Conservation (phyloP, 2,888 invertebrate species). For the Tribolium freemani region DNA sequence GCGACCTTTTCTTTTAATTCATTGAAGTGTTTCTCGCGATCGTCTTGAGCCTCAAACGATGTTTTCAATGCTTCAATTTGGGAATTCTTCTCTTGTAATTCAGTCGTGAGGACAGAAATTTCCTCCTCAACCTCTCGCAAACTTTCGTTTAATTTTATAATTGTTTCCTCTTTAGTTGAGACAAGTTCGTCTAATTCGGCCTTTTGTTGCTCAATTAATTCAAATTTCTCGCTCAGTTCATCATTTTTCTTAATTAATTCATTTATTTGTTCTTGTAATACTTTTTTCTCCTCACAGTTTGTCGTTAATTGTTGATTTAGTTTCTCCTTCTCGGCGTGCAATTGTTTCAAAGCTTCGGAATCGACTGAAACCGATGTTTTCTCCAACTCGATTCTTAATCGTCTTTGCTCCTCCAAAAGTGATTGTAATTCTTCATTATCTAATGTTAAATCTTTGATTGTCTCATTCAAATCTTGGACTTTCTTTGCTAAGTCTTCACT, state of each 20-base stretch:
- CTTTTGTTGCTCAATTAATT: constrained; percentile 53
- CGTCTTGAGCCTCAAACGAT: neutral
- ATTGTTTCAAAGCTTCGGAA: neutral
- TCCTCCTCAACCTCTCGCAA: neutral
- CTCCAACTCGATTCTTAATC: constrained; percentile 61
- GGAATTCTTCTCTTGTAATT: constrained; percentile 4
- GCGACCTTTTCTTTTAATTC: constrained; percentile 61
- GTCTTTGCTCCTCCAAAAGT: constrained; percentile 71
- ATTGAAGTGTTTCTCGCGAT: constrained; percentile 46
- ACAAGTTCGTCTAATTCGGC: constrained; percentile 40
- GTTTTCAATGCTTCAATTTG: neutral
- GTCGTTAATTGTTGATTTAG: constrained; percentile 46
- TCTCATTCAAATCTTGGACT: constrained; percentile 70
- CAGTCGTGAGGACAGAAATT: neutral
- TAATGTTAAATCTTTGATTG: constrained; percentile 72
- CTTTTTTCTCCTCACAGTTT: constrained; percentile 46
- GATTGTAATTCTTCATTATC: constrained; percentile 76
- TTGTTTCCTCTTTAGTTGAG: constrained; percentile 51
- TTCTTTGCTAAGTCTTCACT: constrained; percentile 50
- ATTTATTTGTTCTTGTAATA: constrained; percentile 49
- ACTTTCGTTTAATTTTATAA: constrained; percentile 48
- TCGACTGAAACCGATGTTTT: constrained; percentile 45
- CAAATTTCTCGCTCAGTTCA: constrained; percentile 54
- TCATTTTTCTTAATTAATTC: constrained; percentile 52
- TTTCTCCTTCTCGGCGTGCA: neutral